Evolutionary conservation across 2,797 vertebrate species (phyloP), one percentile per base, ranked within the genome.

Genomic region (Hippoglossus hippoglossus): DNA sequence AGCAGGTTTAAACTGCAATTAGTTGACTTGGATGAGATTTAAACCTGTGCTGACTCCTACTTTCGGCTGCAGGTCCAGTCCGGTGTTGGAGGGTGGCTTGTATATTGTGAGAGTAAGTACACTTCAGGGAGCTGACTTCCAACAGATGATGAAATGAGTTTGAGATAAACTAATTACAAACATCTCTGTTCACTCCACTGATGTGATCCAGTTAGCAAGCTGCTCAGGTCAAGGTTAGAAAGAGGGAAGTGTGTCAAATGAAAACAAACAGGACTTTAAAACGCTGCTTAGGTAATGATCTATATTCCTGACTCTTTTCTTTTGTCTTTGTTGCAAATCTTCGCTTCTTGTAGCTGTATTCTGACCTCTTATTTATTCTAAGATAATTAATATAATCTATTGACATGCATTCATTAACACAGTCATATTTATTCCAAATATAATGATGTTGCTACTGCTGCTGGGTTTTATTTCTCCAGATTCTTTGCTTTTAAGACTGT

Each of bases 141-240:
- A 49, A 54, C 65, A 47, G 81, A 76, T 74, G 80, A 85, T 90
- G 74, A 86, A 89, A 85, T 83, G 77, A 85, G 60, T 83, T 76
- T 66, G 73, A 80, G 83, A 31, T 89, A 84, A 90, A 88, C 77
- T 79, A 60, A 86, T 88, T 85, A 76, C 22, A 62, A 78, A 73
- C 51, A 58, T 81, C 84, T 79, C 56, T 64, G 69, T 78, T 83
- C 52, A 39, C 56, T 74, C 51, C 36, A 26, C 21, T 67, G 47
- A 51, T 41, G 67, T 58, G 79, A 85, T 84, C 70, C 2, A 51
- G 72, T 85, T 84, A 52, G 60, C 18, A 39, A 49, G 66, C 66
- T 50, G 76, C 69, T 64, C 5, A 3, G 59, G 67, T 86, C 55
- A 55, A 81, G 60, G 68, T 82, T 76, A 47, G 71, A 15, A n/a